Conservation (phyloP, 1,140 invertebrate genomes). For the Pteromalus puparum region DNA sequence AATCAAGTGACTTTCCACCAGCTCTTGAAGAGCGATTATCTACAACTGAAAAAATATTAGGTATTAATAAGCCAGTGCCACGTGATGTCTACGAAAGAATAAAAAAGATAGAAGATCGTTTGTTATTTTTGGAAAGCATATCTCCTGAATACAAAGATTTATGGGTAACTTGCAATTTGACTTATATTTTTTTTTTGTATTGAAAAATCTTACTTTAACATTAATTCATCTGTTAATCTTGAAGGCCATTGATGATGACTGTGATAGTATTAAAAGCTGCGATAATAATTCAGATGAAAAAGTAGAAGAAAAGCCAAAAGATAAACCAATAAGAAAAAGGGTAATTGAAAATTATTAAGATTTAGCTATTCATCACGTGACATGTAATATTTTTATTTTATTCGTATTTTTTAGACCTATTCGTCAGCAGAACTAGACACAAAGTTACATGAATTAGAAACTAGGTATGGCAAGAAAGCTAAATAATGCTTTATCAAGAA, state of each 20-base stretch:
- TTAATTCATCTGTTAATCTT: slow-evolving; percentile 38
- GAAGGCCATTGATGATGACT: slow-evolving; percentile 48
- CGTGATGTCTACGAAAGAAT: slow-evolving; percentile 79
- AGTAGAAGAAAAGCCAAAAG: neutral
- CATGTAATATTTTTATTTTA: neutral
- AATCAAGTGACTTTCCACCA: slow-evolving; percentile 61
- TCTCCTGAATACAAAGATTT: slow-evolving; percentile 83
- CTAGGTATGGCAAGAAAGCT: slow-evolving; percentile 62
- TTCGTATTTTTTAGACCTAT: slow-evolving; percentile 62
- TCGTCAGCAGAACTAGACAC: slow-evolving; percentile 65
- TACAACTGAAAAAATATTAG: slow-evolving; percentile 77
- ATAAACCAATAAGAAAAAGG: slow-evolving; percentile 55
- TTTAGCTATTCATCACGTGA: neutral
- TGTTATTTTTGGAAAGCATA: slow-evolving; percentile 80
- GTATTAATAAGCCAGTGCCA: slow-evolving; percentile 75
- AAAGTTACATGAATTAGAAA: slow-evolving; percentile 66
- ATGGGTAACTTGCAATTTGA: slow-evolving; percentile 75
- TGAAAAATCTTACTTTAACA: neutral
- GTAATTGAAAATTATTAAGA: slow-evolving; percentile 49
- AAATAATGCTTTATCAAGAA: slow-evolving; percentile 55
- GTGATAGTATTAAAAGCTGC: slow-evolving; percentile 40
- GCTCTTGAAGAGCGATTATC: slow-evolving; percentile 78
- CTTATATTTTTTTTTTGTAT: neutral
- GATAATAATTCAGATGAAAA: neutral
- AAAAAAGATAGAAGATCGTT: slow-evolving; percentile 81